phyloP scores from a whole-genome alignment of 2,113 vertebrate species.

The Strigops habroptila region DNA sequence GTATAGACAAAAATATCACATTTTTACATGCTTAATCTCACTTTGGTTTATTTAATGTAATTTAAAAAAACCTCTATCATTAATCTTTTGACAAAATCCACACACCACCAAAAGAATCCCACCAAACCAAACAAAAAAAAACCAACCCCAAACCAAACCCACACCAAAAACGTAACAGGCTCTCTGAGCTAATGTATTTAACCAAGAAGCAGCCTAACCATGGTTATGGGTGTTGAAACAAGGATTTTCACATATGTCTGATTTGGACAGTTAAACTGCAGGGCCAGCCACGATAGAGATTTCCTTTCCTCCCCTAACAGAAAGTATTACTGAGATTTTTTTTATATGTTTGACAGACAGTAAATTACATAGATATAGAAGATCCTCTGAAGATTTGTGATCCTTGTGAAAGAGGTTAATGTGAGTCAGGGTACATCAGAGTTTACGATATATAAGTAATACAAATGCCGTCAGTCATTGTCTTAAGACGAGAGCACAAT shows the following conservation, averaged over 20 bases:
- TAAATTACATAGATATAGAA: slow-evolving; percentile 67
- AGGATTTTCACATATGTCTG: slow-evolving; percentile 72
- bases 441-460: slow-evolving; percentile 46
- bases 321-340: slow-evolving; percentile 68
- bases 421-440: slow-evolving; percentile 32
- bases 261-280: slow-evolving; percentile 69
- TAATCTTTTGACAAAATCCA: slow-evolving; percentile 55
- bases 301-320: slow-evolving; percentile 50
- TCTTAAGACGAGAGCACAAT: slow-evolving; percentile 20
- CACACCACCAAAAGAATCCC: rapidly evolving
- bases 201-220: slow-evolving; percentile 52
- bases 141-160: neutral
- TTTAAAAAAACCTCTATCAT: neutral
- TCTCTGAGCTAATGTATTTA: slow-evolving; percentile 48
- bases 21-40: neutral
- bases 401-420: slow-evolving; percentile 65
- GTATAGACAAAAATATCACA: neutral
- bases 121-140: neutral
- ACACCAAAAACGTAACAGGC: slow-evolving; percentile 42
- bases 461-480: slow-evolving; percentile 45
- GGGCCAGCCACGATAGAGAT: slow-evolving; percentile 40
- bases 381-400: slow-evolving; percentile 68
- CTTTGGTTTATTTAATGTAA: neutral
- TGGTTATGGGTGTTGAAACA: slow-evolving; percentile 71
- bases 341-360: slow-evolving; percentile 70